Evolutionary conservation across 1,140 invertebrate species (phyloP).

Genomic region (Copidosoma floridanum): DNA sequence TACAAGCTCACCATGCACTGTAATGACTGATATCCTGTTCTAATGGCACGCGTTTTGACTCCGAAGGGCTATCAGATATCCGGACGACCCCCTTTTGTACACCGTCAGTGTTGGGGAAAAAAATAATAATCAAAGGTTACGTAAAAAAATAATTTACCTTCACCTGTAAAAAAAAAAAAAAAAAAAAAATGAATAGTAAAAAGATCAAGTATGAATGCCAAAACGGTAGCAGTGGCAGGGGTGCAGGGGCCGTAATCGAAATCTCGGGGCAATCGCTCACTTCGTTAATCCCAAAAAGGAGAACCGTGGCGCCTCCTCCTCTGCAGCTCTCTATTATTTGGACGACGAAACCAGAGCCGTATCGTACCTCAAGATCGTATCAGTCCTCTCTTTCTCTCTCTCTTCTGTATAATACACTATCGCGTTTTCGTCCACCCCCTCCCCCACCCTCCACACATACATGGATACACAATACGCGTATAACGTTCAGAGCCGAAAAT

Average conservation of each 20-base stretch:
- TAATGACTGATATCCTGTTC: no score
- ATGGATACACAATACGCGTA: neutral
- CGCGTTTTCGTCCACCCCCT: no score
- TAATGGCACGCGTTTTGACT: no score
- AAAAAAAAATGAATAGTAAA: no score
- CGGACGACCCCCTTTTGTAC: no score
- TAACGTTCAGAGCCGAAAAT: constrained; percentile 23
- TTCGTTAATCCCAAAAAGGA: no score
- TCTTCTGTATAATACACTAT: no score
- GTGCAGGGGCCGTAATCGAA: constrained; percentile 6
- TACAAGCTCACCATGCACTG: no score
- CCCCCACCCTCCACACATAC: neutral
- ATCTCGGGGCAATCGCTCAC: neutral
- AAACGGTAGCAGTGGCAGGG: neutral
- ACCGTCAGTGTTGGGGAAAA: no score
- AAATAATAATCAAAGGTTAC: no score
- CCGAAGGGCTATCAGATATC: no score
- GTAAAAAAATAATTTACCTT: neutral
- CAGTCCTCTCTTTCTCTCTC: neutral
- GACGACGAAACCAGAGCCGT: neutral
- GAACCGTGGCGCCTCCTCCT: neutral
- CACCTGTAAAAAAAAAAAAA: neutral
- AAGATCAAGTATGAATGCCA: no score
- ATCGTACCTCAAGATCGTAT: constrained; percentile 29
- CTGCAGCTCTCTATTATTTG: constrained; percentile 26